Evolutionary conservation across 2,113 vertebrate genomes (phyloP).

Genomic region (Silurus asotus): DNA sequence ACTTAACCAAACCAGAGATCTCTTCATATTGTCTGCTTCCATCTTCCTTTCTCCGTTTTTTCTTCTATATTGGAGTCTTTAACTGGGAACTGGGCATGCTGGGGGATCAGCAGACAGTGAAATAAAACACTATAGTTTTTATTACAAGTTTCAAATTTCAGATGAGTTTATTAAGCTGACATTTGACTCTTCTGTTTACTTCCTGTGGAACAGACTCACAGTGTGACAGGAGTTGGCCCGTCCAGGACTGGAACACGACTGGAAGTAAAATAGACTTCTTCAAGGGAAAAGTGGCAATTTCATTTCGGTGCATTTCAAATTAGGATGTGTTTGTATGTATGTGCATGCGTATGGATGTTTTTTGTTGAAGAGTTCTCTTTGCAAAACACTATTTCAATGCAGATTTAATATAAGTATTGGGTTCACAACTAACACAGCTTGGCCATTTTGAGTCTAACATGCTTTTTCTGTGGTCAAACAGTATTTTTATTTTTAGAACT

Average conservation of each 20-base stretch:
- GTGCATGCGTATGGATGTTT: constrained; percentile 24
- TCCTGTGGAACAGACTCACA: constrained; percentile 26
- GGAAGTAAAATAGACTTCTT: constrained; percentile 38
- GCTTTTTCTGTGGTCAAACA: constrained; percentile 10
- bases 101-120: background rate
- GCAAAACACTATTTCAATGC: constrained; percentile 25
- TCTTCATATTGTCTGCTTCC: background rate
- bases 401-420: background rate
- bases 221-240: background rate
- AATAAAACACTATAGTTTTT: background rate
- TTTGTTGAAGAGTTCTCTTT: constrained; percentile 3
- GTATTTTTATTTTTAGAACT: constrained; percentile 1
- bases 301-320: constrained; percentile 28
- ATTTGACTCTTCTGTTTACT: constrained; percentile 10
- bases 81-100: background rate
- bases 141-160: background rate
- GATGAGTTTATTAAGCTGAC: background rate
- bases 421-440: constrained; percentile 26
- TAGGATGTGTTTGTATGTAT: constrained; percentile 9
- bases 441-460: constrained; percentile 22
- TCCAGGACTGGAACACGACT: constrained; percentile 8
- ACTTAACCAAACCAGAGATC: background rate
- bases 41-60: background rate
- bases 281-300: constrained; percentile 55
- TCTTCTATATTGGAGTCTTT: background rate